These are phyloP conservation scores for Drosophila silvestris DNA, from an alignment of 2,888 invertebrate genomes.

Conservation along the genomic window DNA sequence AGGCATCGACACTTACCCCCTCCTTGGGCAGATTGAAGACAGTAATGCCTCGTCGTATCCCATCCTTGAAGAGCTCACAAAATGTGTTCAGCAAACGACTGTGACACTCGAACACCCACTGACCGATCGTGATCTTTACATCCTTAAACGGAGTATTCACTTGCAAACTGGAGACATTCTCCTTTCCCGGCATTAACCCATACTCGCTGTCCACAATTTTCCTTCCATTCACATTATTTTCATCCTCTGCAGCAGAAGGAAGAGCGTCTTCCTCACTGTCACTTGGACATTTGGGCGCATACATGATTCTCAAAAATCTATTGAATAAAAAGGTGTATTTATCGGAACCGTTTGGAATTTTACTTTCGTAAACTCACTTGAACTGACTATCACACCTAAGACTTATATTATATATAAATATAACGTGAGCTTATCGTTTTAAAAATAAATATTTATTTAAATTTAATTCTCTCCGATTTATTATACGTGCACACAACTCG, in stretches of 20 bases:
- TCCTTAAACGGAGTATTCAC: fast-evolving
- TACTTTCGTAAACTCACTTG: not conserved
- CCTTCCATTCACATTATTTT: not conserved
- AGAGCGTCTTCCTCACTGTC: not conserved
- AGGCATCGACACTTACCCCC: not conserved
- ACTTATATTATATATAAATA: no score
- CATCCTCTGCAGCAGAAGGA: not conserved
- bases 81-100: constrained; percentile 7
- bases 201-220: not conserved
- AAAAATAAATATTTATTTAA: not conserved
- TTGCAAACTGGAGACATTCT: not conserved
- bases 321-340: not conserved
- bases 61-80: not conserved
- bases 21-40: not conserved
- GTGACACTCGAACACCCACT: not conserved
- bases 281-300: not conserved
- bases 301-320: not conserved
- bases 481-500: not conserved
- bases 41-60: not conserved
- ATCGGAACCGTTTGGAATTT: not conserved
- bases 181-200: not conserved
- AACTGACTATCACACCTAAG: not conserved
- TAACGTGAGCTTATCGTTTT: not conserved
- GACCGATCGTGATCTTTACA: not conserved
- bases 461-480: not conserved